Percentiles rank a stretch among this genome's conserved stretches.
Conservation (phyloP, 2,888 invertebrate species). For the Catonia carolina region DNA sequence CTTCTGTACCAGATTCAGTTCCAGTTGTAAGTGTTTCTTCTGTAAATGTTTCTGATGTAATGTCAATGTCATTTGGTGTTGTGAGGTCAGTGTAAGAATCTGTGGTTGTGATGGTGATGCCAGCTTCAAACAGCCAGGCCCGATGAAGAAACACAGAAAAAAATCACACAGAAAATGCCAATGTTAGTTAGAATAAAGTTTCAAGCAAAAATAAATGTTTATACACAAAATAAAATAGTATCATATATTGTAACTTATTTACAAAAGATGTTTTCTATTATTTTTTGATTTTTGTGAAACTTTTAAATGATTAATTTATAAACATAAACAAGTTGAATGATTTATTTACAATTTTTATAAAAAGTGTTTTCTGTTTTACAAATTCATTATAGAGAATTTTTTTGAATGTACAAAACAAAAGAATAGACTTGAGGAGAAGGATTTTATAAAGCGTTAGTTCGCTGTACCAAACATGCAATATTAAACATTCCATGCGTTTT, state of each 20-base stretch:
- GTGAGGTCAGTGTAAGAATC: conserved; percentile 12
- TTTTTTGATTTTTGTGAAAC: too few relatives aligned
- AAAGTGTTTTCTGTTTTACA: too few relatives aligned
- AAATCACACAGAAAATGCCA: conserved; percentile 27
- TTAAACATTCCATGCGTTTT: background rate
- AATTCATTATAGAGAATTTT: too few relatives aligned
- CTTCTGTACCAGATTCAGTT: background rate
- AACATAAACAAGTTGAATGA: too few relatives aligned
- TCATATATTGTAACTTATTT: conserved; percentile 10
- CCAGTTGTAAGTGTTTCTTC: conserved; percentile 2
- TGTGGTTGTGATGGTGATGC: conserved; percentile 15
- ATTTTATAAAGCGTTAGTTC: conserved; percentile 30
- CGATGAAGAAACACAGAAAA: conserved; percentile 23
- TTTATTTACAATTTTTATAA: too few relatives aligned
- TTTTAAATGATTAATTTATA: background rate
- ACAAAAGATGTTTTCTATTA: conserved; percentile 14
- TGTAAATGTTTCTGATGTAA: background rate
- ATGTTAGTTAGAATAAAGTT: conserved; percentile 25
- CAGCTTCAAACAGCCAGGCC: conserved; percentile 26
- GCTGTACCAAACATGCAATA: conserved; percentile 23
- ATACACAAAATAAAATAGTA: background rate
- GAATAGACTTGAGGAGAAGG: conserved; percentile 34
- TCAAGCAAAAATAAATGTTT: conserved; percentile 17
- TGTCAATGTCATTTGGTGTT: conserved; percentile 7
- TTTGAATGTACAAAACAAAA: too few relatives aligned